Conservation (phyloP, 2,113 vertebrate genomes). For the Pavo muticus region DNA sequence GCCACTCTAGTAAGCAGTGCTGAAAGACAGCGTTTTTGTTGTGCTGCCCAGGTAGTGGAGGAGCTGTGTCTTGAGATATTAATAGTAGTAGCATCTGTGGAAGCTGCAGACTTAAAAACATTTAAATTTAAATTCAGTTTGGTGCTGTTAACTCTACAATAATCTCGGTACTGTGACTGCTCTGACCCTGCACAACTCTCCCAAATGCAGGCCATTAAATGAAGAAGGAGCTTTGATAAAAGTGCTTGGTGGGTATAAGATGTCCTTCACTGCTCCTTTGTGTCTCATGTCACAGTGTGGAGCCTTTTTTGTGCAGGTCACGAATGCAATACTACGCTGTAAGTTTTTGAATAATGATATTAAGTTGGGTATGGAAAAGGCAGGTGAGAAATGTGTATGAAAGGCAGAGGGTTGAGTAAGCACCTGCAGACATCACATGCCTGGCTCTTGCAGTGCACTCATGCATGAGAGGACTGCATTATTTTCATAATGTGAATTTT, state of each 20-base stretch:
- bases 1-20: neutral
- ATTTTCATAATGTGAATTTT: neutral
- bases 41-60: neutral
- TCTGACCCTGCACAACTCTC: neutral
- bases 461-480: neutral
- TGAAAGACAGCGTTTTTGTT: neutral
- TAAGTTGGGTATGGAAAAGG: neutral
- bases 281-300: neutral
- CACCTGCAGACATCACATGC: fast-evolving
- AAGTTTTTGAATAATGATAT: neutral
- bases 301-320: neutral
- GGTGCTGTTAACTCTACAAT: neutral
- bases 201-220: neutral
- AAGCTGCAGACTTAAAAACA: neutral
- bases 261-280: neutral
- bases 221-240: neutral
- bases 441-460: neutral
- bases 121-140: neutral
- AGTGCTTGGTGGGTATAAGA: neutral
- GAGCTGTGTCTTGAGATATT: neutral
- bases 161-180: neutral
- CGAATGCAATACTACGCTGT: neutral
- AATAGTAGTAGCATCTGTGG: fast-evolving
- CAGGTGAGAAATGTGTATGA: neutral
- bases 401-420: neutral